Percentiles rank a stretch among this genome's conserved stretches.
These are phyloP conservation scores for Metallyticus violacea DNA, from an alignment of 2,888 invertebrate species.

Conservation along the genomic window DNA sequence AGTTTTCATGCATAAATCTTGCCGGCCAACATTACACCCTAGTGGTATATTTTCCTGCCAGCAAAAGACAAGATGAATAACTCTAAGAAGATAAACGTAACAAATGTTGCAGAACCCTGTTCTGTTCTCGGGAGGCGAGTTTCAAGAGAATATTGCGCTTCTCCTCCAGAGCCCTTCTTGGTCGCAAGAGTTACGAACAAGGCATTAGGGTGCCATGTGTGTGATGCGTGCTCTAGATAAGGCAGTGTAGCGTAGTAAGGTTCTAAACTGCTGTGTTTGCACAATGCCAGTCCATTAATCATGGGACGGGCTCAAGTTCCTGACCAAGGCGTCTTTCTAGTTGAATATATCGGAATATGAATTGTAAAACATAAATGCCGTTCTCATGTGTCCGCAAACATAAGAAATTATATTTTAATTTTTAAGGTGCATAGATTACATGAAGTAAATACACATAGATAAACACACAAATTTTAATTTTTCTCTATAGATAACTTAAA, in stretches of 20 bases:
- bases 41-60: not conserved
- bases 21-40: not conserved
- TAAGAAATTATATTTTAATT: too few relatives aligned
- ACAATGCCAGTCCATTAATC: not conserved
- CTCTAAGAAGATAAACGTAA: not conserved
- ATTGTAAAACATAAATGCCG: not conserved
- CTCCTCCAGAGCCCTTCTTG: not conserved
- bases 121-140: not conserved
- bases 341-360: not conserved
- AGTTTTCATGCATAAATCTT: not conserved
- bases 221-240: not conserved
- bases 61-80: not conserved
- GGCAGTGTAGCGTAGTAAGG: not conserved
- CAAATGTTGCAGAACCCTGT: not conserved
- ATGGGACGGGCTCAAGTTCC: not conserved
- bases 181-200: not conserved
- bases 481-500: too few relatives aligned
- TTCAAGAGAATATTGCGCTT: not conserved
- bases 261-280: not conserved
- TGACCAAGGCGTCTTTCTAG: not conserved
- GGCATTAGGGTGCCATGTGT: not conserved
- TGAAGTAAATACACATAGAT: too few relatives aligned
- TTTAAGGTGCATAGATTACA: too few relatives aligned
- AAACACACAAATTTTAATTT: too few relatives aligned
- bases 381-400: too few relatives aligned